phyloP scores from a whole-genome alignment of 2,888 invertebrate species.

The Tuta absoluta region DNA sequence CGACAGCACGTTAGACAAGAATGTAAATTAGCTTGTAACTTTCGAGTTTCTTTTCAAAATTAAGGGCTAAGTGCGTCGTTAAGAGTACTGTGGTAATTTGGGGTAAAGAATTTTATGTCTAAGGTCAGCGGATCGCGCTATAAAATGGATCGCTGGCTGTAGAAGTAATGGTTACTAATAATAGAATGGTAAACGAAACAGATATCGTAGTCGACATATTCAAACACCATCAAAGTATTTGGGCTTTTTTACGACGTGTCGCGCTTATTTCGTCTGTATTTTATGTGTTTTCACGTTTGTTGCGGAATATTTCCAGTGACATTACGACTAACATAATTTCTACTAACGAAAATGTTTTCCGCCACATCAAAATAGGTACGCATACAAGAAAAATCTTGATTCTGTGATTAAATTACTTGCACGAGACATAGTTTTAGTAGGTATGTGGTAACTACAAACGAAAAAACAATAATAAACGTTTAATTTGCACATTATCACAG shows the following conservation, averaged over 20 bases:
- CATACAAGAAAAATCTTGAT: neutral
- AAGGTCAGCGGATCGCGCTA: constrained; percentile 36
- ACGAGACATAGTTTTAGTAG: neutral
- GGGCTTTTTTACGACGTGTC: constrained; percentile 39
- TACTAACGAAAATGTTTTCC: constrained; percentile 20
- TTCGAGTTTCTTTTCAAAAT: constrained; percentile 43
- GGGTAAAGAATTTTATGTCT: constrained; percentile 48
- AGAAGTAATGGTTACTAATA: constrained; percentile 36
- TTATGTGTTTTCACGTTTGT: constrained; percentile 33
- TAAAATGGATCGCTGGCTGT: too few relatives aligned
- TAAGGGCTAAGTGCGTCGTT: constrained; percentile 39
- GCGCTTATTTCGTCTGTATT: constrained; percentile 35
- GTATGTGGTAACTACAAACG: too few relatives aligned
- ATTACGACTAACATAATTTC: constrained; percentile 20
- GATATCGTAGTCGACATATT: constrained; percentile 37
- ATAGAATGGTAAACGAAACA: constrained; percentile 29
- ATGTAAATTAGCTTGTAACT: constrained; percentile 50
- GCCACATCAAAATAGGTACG: neutral
- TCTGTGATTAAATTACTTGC: constrained; percentile 1
- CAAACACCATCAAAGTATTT: constrained; percentile 42
- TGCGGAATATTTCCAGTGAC: constrained; percentile 27
- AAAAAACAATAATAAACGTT: too few relatives aligned
- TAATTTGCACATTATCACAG: too few relatives aligned
- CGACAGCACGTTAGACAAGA: constrained; percentile 45
- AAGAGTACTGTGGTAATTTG: constrained; percentile 36